A percentile compares a stretch with the other conserved stretches of the same genome.
phyloP scores from a whole-genome alignment of 2,113 vertebrate genomes.

The Peromyscus californicus region DNA sequence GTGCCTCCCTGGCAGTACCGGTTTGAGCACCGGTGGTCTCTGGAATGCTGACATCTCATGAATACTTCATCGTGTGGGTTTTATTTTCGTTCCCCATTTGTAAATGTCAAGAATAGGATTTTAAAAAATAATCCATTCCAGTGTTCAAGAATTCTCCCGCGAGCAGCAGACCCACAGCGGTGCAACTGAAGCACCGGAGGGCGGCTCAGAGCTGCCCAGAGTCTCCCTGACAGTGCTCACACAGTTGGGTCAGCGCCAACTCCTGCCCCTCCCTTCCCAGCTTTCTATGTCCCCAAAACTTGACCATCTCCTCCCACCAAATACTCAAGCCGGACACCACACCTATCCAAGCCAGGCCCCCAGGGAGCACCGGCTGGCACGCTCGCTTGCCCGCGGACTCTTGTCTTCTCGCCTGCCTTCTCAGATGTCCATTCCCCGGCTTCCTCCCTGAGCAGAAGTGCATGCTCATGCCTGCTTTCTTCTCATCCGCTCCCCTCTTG shows the following conservation, averaged over 20 bases:
- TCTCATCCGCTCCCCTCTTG: not conserved
- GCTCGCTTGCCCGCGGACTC: not conserved
- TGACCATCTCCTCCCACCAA: not conserved
- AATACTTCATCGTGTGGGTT: slow-evolving; percentile 9
- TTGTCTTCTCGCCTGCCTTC: not conserved
- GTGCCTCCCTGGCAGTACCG: not conserved
- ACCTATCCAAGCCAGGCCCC: not conserved
- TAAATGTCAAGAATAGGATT: slow-evolving; percentile 28
- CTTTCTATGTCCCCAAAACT: not conserved
- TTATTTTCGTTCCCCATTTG: slow-evolving; percentile 43
- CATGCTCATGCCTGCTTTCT: not conserved
- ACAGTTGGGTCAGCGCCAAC: not conserved
- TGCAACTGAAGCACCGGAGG: not conserved
- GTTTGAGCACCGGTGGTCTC: not conserved
- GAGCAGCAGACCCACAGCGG: not conserved
- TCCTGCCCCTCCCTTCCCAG: not conserved
- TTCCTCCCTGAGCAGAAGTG: not conserved
- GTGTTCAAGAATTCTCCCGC: not conserved
- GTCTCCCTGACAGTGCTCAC: too few species aligned
- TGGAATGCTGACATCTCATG: slow-evolving; percentile 13
- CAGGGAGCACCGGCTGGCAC: not conserved
- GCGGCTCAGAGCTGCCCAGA: not conserved
- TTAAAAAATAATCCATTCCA: not conserved
- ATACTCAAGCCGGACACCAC: too few species aligned
- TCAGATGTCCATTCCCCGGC: not conserved